These are phyloP conservation scores for Phymorhynchus buccinoides DNA, from an alignment of 1,140 invertebrate species.

Conservation along the genomic window DNA sequence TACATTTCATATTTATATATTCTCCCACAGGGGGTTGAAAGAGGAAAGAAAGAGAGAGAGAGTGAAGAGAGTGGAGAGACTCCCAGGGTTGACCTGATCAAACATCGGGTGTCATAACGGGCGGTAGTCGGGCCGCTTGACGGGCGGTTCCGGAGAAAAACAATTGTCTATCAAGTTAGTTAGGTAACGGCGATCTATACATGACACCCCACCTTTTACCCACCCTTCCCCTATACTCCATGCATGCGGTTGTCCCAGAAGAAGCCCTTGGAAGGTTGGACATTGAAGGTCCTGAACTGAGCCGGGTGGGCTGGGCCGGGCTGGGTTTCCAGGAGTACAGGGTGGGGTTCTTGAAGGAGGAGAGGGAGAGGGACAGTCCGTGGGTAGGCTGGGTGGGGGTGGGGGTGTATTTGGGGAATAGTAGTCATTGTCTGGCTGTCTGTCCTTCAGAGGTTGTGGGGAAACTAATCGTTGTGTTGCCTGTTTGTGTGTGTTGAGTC, in stretches of 20 bases:
- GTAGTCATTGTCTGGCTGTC: too few species aligned
- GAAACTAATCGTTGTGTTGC: too few species aligned
- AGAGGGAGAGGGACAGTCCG: constrained; percentile 1
- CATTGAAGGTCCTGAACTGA: background rate
- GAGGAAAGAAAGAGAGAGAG: too few species aligned
- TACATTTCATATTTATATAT: constrained; percentile 15
- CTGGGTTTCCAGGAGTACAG: background rate
- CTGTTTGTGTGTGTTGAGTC: too few species aligned
- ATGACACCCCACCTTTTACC: background rate
- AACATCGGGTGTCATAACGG: constrained; percentile 12
- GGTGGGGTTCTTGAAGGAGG: background rate
- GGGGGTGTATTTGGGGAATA: background rate
- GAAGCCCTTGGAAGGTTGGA: background rate
- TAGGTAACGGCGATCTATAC: background rate
- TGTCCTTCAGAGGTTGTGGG: too few species aligned
- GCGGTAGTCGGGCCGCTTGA: background rate
- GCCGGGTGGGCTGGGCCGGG: background rate
- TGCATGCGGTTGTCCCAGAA: background rate
- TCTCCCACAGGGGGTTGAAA: background rate
- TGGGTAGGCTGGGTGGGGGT: background rate
- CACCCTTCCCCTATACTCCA: background rate
- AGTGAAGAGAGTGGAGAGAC: too few species aligned
- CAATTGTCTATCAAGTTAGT: constrained; percentile 21
- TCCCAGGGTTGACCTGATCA: background rate
- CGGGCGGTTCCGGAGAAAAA: constrained; percentile 13